Conservation (phyloP, 2,888 invertebrate species). For the Meghimatium bilineatum region DNA sequence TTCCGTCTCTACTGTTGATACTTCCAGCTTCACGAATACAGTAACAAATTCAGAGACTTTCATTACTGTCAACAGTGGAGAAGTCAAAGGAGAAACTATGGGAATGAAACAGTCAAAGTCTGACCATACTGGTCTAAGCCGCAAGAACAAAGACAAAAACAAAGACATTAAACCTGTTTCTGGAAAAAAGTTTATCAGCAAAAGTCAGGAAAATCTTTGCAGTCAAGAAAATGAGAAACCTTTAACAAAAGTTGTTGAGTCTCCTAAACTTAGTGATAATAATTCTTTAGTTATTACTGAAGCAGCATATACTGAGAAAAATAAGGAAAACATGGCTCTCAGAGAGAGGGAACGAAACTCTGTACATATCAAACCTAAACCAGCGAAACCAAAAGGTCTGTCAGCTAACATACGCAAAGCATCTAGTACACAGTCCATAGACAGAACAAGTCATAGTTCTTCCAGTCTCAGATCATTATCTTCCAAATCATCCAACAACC, state of each 20-base stretch:
- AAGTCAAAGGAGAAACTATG: conserved; percentile 37
- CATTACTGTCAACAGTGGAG: neutral
- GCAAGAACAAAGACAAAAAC: conserved; percentile 54
- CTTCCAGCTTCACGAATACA: conserved; percentile 22
- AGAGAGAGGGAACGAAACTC: conserved; percentile 62
- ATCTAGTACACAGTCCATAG: conserved; percentile 74
- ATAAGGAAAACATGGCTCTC: conserved; percentile 67
- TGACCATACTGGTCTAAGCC: conserved; percentile 60
- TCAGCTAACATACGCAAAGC: conserved; percentile 72
- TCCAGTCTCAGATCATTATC: conserved; percentile 51
- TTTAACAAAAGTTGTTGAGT: conserved; percentile 35
- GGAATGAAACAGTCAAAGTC: conserved; percentile 69
- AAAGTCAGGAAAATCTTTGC: conserved; percentile 73
- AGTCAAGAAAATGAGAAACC: conserved; percentile 48
- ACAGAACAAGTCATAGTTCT: conserved; percentile 60
- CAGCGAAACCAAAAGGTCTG: conserved; percentile 58
- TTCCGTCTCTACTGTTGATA: neutral
- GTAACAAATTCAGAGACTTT: neutral
- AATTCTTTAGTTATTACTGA: conserved; percentile 25
- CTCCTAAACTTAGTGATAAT: conserved; percentile 18
- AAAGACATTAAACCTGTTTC: conserved; percentile 51
- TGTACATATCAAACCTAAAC: conserved; percentile 63
- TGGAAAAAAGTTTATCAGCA: conserved; percentile 71
- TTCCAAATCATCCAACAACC: conserved; percentile 47
- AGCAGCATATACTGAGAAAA: conserved; percentile 54